Evolutionary conservation across 2,888 invertebrate species (phyloP), one percentile per base, ranked within the genome.

Genomic region (Podotricha telesiphe): DNA sequence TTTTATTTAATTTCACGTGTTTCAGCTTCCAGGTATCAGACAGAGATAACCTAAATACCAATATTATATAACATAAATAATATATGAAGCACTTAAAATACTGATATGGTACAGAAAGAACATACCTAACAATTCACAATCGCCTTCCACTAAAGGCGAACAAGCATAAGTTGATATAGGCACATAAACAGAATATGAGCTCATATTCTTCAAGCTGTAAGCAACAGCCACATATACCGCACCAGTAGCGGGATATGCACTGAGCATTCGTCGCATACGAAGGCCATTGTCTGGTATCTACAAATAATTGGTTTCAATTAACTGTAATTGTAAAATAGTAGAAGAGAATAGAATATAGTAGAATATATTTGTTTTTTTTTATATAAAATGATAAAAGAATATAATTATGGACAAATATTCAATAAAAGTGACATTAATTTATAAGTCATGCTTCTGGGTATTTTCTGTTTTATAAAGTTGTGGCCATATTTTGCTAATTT

Each of bases 131-230:
- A 93, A 82, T 65, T 91, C 82, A 78, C 95, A 95, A 58, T 93
- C 90, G 17, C 84, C 82, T 65, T 89, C 88, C 2, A 85, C 78
- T 8, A 86, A 64, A 2, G 94, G 86, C 70, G 93, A 88, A 83
- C 96, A 97, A 0, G 94, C 95, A 78, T 96, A 96, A 0, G 95
- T 94, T 61, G 94, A 88, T 2, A 93, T 87, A 0, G 97, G 96
- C 0, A 96, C 94, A 81, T 97, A 97, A 3, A 95, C 94, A 0
- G 95, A 92, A 73, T 93, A 94, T 11, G 81, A 75, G 70, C 86
- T 84, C 4, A 79, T 80, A 65, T 88, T 88, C 20, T 78, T 68
- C 68, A 84, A 79, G 28, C 78, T 82, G 5, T 69, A 70, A 4
- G 94, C 95, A 2, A 96, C 84, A 0, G 94, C 92, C 0, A 91